Evolutionary conservation across 1,140 invertebrate species (phyloP).

Genomic region (Drosophila pectinifera): DNA sequence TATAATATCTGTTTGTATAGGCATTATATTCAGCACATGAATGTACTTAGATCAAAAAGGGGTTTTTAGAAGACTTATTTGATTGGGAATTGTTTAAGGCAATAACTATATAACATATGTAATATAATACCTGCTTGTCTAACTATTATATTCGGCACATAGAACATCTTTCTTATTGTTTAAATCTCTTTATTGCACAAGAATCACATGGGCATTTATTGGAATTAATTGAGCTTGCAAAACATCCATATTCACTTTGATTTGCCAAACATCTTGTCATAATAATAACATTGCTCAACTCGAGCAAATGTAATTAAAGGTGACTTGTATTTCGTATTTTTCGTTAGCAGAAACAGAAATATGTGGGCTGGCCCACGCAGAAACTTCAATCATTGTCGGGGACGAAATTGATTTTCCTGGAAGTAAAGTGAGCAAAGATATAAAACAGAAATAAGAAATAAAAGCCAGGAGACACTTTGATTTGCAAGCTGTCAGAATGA

Average conservation of each 20-base stretch:
- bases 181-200: not conserved
- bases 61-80: too few relatives aligned
- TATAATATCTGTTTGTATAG: too few relatives aligned
- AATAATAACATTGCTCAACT: slow-evolving; percentile 28
- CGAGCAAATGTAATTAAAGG: slow-evolving; percentile 35
- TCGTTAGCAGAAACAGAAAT: slow-evolving; percentile 7
- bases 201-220: not conserved
- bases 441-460: slow-evolving; percentile 37
- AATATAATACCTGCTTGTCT: too few relatives aligned
- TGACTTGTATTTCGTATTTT: slow-evolving; percentile 9
- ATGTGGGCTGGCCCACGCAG: slow-evolving; percentile 33
- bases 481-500: slow-evolving; percentile 71
- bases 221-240: slow-evolving; percentile 19
- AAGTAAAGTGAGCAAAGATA: slow-evolving; percentile 19
- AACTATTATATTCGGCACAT: too few relatives aligned
- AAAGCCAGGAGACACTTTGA: slow-evolving; percentile 50
- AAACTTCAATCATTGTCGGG: slow-evolving; percentile 40
- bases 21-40: too few relatives aligned
- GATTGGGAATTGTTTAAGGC: too few relatives aligned
- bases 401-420: slow-evolving; percentile 40
- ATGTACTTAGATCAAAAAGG: too few relatives aligned
- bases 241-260: not conserved
- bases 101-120: too few relatives aligned
- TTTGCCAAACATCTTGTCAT: slow-evolving; percentile 6
- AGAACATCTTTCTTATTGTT: not conserved